Evolutionary conservation across 2,888 invertebrate species (phyloP), one percentile per base, ranked within the genome.

Genomic region (Eueremaeus valkanovi): DNA sequence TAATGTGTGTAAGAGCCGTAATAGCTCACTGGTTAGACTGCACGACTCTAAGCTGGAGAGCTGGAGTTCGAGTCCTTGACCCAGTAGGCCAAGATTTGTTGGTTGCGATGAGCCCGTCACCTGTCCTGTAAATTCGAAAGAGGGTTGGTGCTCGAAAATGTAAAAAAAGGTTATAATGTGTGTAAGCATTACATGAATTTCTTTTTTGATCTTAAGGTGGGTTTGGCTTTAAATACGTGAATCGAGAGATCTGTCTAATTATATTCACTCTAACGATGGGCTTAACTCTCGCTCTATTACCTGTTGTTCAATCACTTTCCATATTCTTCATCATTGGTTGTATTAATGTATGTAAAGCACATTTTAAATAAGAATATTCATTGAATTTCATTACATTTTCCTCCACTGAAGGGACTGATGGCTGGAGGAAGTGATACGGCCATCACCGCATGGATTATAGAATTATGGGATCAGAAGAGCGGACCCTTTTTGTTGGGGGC

Each of bases 401-500:
- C n/a, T n/a, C 6, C 9, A 18, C 8, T 70, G 13, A 42, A 70
- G 70, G 70, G 70, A 3, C 5, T 70, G 27, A 70, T 45, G 40
- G 42, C 70, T 1, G 70, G 70, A 0, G 40, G 42, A 40, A 40
- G 40, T 9, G 70, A 70, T 13, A 70, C 45, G 6, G 70, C 70
- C 24, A 70, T 70, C 16, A 70, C 40, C 0, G 70, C 70, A 11
- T 70, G 70, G 70, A 70, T 70, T 45, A 70, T 70, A 11, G 70
- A 70, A 27, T 13, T 70, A 16, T 70, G 70, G 70, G 70, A 70
- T 40, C 27, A 70, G 45, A 70, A 70, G 27, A 70, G 70, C 18
- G 45, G 27, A 45, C 70, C 70, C 5, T 70, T 42, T 45, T 21
- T 70, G 36, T 27, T 27, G 21, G 70, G 45, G 3, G 8, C 27